Conservation (phyloP, 2,113 vertebrate genomes). For the Lasiurus cinereus region DNA sequence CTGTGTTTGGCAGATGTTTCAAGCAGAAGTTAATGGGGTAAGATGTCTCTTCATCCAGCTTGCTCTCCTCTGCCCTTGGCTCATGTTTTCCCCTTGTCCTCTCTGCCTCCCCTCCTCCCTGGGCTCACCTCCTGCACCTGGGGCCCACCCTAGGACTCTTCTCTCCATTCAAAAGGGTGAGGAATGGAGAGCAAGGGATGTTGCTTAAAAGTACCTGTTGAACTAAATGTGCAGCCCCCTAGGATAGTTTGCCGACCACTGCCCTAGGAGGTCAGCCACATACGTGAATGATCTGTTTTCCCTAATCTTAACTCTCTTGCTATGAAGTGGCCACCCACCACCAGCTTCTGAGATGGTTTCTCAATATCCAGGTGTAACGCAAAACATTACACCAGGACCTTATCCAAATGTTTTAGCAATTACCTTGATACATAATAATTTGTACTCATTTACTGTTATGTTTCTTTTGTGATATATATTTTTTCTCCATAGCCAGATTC, state of each 20-base stretch:
- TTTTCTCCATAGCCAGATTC: not conserved
- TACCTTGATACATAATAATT: not conserved
- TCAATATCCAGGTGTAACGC: not conserved
- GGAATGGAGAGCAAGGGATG: conserved; percentile 40
- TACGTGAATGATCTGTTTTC: not conserved
- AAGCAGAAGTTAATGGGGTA: not conserved
- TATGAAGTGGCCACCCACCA: not conserved
- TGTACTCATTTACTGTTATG: not conserved
- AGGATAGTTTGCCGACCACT: too few species aligned
- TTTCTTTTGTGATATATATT: not conserved
- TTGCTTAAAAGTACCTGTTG: not conserved
- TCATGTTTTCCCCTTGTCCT: not conserved
- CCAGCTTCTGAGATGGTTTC: not conserved
- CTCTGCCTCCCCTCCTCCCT: not conserved
- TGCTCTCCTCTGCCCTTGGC: not conserved
- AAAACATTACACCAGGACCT: not conserved
- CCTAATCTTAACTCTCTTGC: not conserved
- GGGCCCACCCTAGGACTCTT: conserved; percentile 3
- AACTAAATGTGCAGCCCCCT: not conserved
- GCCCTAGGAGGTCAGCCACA: not conserved
- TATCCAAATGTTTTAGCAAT: not conserved
- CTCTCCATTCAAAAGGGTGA: conserved; percentile 51
- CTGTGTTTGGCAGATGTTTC: not conserved
- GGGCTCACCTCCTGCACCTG: not conserved
- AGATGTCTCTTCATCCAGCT: not conserved